These are phyloP conservation scores for Pachypeltis micranthus DNA, from an alignment of 1,140 invertebrate species.

Conservation along the genomic window DNA sequence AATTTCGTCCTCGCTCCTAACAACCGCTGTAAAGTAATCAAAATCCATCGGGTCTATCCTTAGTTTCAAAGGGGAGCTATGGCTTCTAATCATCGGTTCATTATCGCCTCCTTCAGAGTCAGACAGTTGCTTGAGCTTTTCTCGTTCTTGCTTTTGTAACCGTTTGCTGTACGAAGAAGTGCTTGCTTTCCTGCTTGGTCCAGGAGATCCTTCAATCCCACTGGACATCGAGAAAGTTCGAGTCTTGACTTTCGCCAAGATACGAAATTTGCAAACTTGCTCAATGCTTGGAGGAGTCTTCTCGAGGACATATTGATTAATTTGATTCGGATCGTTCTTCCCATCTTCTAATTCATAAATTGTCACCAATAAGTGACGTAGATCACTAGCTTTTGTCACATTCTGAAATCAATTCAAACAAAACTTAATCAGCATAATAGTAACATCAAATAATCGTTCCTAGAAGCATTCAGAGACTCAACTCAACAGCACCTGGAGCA, in stretches of 20 bases:
- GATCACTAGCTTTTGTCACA: slow-evolving; percentile 10
- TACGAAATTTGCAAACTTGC: slow-evolving; percentile 8
- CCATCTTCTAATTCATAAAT: slow-evolving; percentile 37
- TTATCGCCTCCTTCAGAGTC: slow-evolving; percentile 10
- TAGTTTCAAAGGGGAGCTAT: slow-evolving; percentile 34
- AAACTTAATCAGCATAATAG: too few species aligned
- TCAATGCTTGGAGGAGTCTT: neutral
- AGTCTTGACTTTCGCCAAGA: neutral
- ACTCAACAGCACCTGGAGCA: slow-evolving; percentile 2
- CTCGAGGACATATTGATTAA: slow-evolving; percentile 7
- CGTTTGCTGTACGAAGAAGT: slow-evolving; percentile 12
- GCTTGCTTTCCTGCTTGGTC: slow-evolving; percentile 5
- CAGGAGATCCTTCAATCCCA: slow-evolving; percentile 12
- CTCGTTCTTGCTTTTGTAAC: slow-evolving; percentile 31
- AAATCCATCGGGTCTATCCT: slow-evolving; percentile 48
- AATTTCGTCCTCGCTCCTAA: slow-evolving; percentile 42
- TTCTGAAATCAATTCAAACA: neutral
- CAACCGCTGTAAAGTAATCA: slow-evolving; percentile 47
- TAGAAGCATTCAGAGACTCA: too few species aligned
- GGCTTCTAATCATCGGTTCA: slow-evolving; percentile 33
- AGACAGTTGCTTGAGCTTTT: slow-evolving; percentile 10
- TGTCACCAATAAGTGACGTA: slow-evolving; percentile 47
- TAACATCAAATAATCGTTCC: too few species aligned
- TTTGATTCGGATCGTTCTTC: neutral
- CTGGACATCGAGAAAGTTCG: slow-evolving; percentile 7